Conservation (phyloP, 2,797 vertebrate species). For the Poecilia velifera region DNA sequence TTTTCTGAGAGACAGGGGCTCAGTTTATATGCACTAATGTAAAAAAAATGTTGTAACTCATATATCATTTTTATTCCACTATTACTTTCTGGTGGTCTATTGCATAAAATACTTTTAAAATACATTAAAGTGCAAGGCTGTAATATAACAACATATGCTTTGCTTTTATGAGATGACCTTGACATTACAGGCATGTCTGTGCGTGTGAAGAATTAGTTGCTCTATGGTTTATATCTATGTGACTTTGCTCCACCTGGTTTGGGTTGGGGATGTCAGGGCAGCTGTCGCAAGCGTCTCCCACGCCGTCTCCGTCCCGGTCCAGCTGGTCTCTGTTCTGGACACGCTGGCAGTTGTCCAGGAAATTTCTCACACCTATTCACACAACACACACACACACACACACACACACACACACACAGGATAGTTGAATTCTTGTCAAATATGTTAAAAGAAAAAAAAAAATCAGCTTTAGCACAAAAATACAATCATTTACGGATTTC, state of each 20-base stretch:
- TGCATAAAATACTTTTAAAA: not conserved
- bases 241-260: conserved; percentile 86
- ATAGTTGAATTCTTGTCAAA: not conserved
- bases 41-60: not conserved
- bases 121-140: not conserved
- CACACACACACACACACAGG: not conserved
- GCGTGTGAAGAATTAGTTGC: not conserved
- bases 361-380: conserved; percentile 89
- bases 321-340: conserved; percentile 89
- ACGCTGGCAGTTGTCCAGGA: conserved; percentile 94
- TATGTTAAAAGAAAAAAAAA: not conserved
- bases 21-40: not conserved
- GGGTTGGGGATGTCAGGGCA: conserved; percentile 96
- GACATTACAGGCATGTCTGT: not conserved
- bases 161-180: not conserved
- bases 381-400: not conserved
- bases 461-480: not conserved
- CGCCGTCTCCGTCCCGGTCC: conserved; percentile 92
- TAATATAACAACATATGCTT: not conserved
- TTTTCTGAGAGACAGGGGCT: not conserved
- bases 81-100: not conserved
- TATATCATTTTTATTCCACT: not conserved
- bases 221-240: not conserved
- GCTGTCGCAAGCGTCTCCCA: conserved; percentile 97
- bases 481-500: not conserved